Evolutionary conservation across 2,113 vertebrate genomes (phyloP), one percentile per base, ranked within the genome.

Genomic region (Bufo bufo): DNA sequence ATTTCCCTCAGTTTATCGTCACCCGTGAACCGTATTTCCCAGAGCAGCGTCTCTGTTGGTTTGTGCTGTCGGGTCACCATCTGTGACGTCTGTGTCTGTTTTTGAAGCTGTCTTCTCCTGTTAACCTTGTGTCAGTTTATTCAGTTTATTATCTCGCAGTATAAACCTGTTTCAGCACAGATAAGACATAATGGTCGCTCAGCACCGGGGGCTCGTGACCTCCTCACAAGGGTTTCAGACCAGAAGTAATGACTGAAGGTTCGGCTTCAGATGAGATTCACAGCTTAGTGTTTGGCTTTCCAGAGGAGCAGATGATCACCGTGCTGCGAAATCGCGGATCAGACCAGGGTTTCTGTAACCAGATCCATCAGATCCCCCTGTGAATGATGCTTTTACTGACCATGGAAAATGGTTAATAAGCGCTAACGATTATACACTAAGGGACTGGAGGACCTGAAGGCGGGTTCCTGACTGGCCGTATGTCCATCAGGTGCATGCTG

Each of bases 91-190:
- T 43, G 6, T 6, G 61, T 16, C 49, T 84, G 61, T 66, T 49
- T 50, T 49, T 83, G 61, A 23, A 83, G 61, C 17, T 19, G 13
- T 23, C 13, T 23, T 14, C 13, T 43, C 13, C 49, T 71, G 43
- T 23, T 69, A 63, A 84, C 82, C 82, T 84, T 69, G n/a, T 84
- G 82, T 84, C 82, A 10, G 33, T 50, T 84, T 69, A 50, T 69
- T 69, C 61, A 71, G 0, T 23, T 17, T 23, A 54, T 69, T 84
- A 66, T 84, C 59, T 84, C 11, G 8, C 20, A 45, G 49, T 85
- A 74, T 56, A 72, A 74, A 85, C 65, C 83, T 85, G 83, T 54
- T 74, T 56, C 47, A 85, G 83, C 69, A 74, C 33, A 85, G 83
- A 85, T 85, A 85, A 85, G 47, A 9, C 58, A 11, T 47, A 19